phyloP scores from a whole-genome alignment of 1,140 invertebrate species.

The Pseudoatta argentina region DNA sequence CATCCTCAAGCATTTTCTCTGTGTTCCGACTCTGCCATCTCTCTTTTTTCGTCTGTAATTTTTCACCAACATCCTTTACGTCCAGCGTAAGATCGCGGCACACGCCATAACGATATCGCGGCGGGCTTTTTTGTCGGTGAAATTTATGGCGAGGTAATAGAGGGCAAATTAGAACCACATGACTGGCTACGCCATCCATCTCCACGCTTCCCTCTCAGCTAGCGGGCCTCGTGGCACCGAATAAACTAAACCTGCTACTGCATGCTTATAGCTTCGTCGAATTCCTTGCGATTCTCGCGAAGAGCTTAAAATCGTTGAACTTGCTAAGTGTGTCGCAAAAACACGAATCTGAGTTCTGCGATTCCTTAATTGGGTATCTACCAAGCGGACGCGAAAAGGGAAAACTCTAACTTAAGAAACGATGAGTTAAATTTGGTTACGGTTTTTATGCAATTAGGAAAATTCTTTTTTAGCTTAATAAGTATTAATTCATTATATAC shows the following conservation, averaged over 20 bases:
- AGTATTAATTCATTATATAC: neutral
- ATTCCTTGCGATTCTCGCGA: constrained; percentile 28
- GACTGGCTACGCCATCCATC: constrained; percentile 78
- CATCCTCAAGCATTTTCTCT: constrained; percentile 6
- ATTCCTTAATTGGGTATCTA: constrained; percentile 57
- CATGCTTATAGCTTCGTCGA: constrained; percentile 29
- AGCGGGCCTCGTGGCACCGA: constrained; percentile 52
- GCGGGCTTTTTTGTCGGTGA: constrained; percentile 65
- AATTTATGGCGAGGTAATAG: constrained; percentile 81
- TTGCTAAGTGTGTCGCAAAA: constrained; percentile 25
- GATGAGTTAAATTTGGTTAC: constrained; percentile 8
- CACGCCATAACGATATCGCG: constrained; percentile 73
- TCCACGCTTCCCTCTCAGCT: constrained; percentile 52
- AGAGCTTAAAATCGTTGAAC: constrained; percentile 62
- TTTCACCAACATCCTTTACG: constrained; percentile 66
- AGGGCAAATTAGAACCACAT: constrained; percentile 82
- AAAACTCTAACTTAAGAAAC: neutral
- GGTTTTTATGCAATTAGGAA: constrained; percentile 7
- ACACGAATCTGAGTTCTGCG: constrained; percentile 58
- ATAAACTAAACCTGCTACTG: constrained; percentile 75
- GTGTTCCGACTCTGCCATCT: constrained; percentile 6
- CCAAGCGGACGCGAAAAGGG: constrained; percentile 8
- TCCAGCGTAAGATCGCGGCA: constrained; percentile 61
- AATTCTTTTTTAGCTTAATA: constrained; percentile 31
- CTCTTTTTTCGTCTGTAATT: constrained; percentile 57